A percentile compares a stretch with the other conserved stretches of the same genome.
Conservation (phyloP, 2,888 invertebrate genomes). For the Drosophila acutilabella region DNA sequence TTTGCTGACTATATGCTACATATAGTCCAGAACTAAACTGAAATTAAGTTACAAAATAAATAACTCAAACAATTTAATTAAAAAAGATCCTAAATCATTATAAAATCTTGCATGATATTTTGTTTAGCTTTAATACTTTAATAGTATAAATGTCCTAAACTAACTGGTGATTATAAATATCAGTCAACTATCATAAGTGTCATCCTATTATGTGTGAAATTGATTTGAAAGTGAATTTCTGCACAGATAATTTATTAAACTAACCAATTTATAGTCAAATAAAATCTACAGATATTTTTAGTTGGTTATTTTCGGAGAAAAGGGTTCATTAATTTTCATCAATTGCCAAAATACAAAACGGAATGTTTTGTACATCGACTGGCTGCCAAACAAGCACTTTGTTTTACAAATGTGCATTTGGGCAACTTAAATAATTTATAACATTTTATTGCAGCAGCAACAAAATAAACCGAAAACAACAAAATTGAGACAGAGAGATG, state of each 20-base stretch:
- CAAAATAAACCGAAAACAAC: slow-evolving; percentile 26
- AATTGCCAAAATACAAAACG: slow-evolving; percentile 15
- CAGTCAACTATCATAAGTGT: background rate
- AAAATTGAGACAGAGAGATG: slow-evolving; percentile 65
- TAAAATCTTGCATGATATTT: too few relatives aligned
- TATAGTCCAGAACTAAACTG: too few relatives aligned
- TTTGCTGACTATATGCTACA: too few relatives aligned
- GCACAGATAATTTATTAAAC: slow-evolving; percentile 5
- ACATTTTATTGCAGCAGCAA: slow-evolving; percentile 69
- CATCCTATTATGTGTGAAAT: background rate
- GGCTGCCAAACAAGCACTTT: slow-evolving; percentile 17
- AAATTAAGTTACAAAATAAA: too few relatives aligned
- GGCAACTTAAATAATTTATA: slow-evolving; percentile 74
- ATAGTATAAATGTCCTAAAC: too few relatives aligned
- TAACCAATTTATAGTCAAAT: slow-evolving; percentile 10
- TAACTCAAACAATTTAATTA: too few relatives aligned
- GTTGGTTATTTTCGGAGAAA: background rate
- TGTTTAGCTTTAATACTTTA: too few relatives aligned
- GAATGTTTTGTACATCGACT: background rate
- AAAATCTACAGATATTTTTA: background rate
- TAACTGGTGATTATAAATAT: background rate
- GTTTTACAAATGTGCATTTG: slow-evolving; percentile 65
- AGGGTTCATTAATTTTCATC: slow-evolving; percentile 21
- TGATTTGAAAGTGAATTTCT: slow-evolving; percentile 1
- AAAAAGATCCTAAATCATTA: too few relatives aligned